Base-by-base conservation (phyloP, 2,113 vertebrate species). In the Ceyx melanurus region DNA sequence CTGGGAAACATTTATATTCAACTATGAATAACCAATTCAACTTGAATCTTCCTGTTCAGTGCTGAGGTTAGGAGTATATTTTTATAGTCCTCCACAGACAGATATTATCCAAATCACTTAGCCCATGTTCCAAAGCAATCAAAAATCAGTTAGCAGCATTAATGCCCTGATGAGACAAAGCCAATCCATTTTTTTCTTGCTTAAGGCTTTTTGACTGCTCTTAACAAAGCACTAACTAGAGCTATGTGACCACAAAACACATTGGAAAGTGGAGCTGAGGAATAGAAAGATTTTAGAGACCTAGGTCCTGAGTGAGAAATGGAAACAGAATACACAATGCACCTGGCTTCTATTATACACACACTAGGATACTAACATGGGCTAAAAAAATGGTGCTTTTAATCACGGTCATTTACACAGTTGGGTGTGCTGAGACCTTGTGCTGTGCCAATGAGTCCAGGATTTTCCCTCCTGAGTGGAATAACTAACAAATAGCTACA, bases 401-500 rank as follows among this genome's bases (percentile, higher is more conserved):
- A 73, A 45, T 33, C 83, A 75, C 86, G 83, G 73, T 84, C 35
- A 72, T 66, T 88, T 71, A 65, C 1, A 1, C 76, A 65, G 50
- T 3, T 61, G 70, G 40, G 15, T 65, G 20, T 53, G 45, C 53
- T 65, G 45, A 90, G 43, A 75, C 53, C 40, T 82, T 84, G n/a
- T 62, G 62, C 35, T 61, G 33, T 48, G 15, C 22, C 71, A 90
- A 18, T 3, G 15, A 83, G 42, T 54, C 57, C 54, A 78, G 35
- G 42, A 61, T 84, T 89, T 92, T 58, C 40, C 37, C 35, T 86
- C 42, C 71, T 73, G 54, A 66, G 61, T 8, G 4, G 74, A 84
- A 75, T 66, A 84, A 86, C 62, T 75, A 92, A 72, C 48, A 92
- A 83, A 93, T 10, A 92, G 50, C 53, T 78, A 68, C 40, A 79